phyloP scores from a whole-genome alignment of 2,888 invertebrate species.

The Lampropteryx suffumata region DNA sequence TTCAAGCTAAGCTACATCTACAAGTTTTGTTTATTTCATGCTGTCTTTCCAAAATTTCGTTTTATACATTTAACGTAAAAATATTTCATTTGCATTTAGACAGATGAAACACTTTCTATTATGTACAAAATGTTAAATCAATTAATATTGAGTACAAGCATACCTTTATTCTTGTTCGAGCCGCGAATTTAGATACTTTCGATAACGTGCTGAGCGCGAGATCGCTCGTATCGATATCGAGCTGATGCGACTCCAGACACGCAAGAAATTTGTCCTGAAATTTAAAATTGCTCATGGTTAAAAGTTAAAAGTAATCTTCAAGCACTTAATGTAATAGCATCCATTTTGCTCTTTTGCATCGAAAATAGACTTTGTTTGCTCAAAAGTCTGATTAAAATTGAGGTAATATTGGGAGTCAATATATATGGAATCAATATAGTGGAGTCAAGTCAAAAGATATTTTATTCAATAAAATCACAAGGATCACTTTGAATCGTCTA shows the following conservation, averaged over 20 bases:
- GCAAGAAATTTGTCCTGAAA: constrained; percentile 91
- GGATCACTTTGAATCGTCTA: no score
- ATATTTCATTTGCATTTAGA: no score
- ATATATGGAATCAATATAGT: no score
- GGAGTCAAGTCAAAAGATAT: no score
- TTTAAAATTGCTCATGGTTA: neutral
- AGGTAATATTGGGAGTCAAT: no score
- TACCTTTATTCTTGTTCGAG: constrained; percentile 91
- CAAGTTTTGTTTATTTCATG: constrained; percentile 28
- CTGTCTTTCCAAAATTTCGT: constrained; percentile 21
- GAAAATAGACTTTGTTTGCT: no score
- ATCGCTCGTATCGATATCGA: constrained; percentile 95
- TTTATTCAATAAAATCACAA: no score
- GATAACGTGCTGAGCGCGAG: constrained; percentile 93
- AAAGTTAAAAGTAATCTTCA: neutral
- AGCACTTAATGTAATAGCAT: neutral
- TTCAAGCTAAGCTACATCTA: constrained; percentile 35
- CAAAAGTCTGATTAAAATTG: no score
- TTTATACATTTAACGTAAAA: constrained; percentile 14
- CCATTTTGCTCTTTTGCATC: no score
- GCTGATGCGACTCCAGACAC: constrained; percentile 89
- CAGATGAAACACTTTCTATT: constrained; percentile 19
- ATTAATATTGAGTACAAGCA: constrained; percentile 20
- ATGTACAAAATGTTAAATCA: constrained; percentile 10
- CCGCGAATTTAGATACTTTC: constrained; percentile 95